phyloP scores from a whole-genome alignment of 2,797 vertebrate species.

The Sebastes trivittatus region DNA sequence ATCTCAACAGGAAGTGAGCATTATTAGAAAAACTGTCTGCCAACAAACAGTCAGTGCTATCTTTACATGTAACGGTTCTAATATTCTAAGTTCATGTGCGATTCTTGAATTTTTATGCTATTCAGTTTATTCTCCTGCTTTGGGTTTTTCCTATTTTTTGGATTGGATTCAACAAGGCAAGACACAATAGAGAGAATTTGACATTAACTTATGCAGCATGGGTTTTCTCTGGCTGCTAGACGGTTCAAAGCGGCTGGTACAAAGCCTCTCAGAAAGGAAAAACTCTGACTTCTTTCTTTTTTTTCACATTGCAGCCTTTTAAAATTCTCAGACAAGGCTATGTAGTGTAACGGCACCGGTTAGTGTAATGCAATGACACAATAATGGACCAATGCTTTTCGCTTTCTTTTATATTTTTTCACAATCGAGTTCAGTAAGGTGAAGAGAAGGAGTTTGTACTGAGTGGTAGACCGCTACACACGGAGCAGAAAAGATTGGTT shows the following conservation, averaged over 20 bases:
- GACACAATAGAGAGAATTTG: slow-evolving; percentile 47
- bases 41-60: slow-evolving; percentile 1
- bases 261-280: slow-evolving; percentile 28
- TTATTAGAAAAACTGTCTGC: slow-evolving; percentile 2
- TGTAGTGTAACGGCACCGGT: not conserved
- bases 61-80: not conserved
- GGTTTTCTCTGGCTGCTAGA: slow-evolving; percentile 4
- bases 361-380: not conserved
- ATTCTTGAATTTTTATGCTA: not conserved
- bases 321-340: slow-evolving; percentile 19
- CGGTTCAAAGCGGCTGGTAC: slow-evolving; percentile 41
- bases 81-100: slow-evolving; percentile 20
- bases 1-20: not conserved
- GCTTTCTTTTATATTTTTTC: slow-evolving; percentile 1
- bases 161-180: slow-evolving; percentile 30
- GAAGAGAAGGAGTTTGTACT: slow-evolving; percentile 6
- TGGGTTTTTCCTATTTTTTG: not conserved
- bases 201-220: slow-evolving; percentile 37
- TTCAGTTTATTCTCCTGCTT: slow-evolving; percentile 18
- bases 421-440: slow-evolving; percentile 3
- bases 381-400: slow-evolving; percentile 23
- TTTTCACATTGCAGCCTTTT: slow-evolving; percentile 25
- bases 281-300: not conserved
- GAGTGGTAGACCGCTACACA: not conserved
- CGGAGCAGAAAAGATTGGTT: not conserved